Evolutionary conservation across 2,797 vertebrate species (phyloP), one percentile per base, ranked within the genome.

Genomic region (Acipenser oxyrinchus): DNA sequence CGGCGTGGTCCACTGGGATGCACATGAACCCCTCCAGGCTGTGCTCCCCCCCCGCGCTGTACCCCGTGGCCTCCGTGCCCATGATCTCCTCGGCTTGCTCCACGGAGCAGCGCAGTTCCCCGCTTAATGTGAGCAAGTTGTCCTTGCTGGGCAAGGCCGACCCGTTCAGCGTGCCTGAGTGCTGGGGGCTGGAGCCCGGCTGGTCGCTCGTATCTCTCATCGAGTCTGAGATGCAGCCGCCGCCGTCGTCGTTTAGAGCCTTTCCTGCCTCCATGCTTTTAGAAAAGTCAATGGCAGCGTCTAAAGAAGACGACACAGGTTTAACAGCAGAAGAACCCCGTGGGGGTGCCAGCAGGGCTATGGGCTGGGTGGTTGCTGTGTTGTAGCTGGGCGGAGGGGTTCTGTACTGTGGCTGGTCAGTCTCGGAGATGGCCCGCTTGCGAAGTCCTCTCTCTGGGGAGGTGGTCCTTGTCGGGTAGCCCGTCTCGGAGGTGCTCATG

Each of bases 61-160:
- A 82, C 0, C 92, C 89, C 0, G 88, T 93, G 0, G 96, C 95
- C 73, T 99, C 96, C 49, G 92, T 92, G 59, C 96, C 96, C 73
- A 99, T 95, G 75, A 99, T 94, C 80, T 98, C 96, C 82, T 99
- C 96, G 0, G 96, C 95, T 60, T 91, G 95, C 76, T 98, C 96
- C 77, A 99, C 95, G 0, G 95, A 84, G 68, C 95, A 97, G 80
- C 84, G 87, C 55, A 92, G 74, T 73, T 91, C 83, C 0, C 88
- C 76, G 0, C 75, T 76, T 0, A 79, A 67, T 0, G 71, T 7
- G 0, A 62, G 4, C 4, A 73, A 68, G 0, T 11, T 80, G 13
- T 69, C 77, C 0, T 0, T 63, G 13, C 9, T 60, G 0, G 12
- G 68, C 0, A 0, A 74, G 10, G 81, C 68, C 5, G 15, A 88